phyloP scores from a whole-genome alignment of 2,888 invertebrate species.

The Panorpa germanica region DNA sequence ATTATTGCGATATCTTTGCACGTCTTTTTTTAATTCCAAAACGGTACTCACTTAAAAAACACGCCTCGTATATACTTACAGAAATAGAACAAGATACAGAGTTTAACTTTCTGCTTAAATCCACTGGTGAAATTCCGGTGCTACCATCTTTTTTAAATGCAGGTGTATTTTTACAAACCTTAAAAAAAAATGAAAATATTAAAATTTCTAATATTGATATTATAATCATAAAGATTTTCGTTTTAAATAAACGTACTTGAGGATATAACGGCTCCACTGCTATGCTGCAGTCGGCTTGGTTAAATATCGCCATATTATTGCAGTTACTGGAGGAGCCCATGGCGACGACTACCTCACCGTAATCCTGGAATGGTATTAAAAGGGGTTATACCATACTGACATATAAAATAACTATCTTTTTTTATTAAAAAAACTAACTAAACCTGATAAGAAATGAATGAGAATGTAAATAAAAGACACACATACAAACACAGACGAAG shows the following conservation, averaged over 20 bases:
- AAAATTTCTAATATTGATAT: not conserved
- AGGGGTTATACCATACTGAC: too few species aligned
- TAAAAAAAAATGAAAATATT: conserved; percentile 6
- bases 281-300: conserved; percentile 83
- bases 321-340: conserved; percentile 78
- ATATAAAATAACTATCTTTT: too few species aligned
- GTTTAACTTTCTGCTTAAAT: conserved; percentile 65
- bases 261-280: conserved; percentile 88
- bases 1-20: too few species aligned
- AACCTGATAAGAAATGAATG: too few species aligned
- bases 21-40: too few species aligned
- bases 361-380: too few species aligned
- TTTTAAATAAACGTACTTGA: conserved; percentile 38
- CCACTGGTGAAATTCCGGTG: conserved; percentile 43
- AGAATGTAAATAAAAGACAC: too few species aligned
- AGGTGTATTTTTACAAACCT: conserved; percentile 18
- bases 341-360: conserved; percentile 89
- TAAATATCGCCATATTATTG: conserved; percentile 78
- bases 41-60: too few species aligned
- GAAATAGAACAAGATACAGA: conserved; percentile 77
- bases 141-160: conserved; percentile 16
- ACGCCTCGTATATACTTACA: too few species aligned
- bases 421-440: too few species aligned
- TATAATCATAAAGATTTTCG: conserved; percentile 13
- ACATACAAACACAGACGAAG: too few species aligned